Conservation (phyloP, 2,797 vertebrate species). For the Melanotaenia maccullochi region DNA sequence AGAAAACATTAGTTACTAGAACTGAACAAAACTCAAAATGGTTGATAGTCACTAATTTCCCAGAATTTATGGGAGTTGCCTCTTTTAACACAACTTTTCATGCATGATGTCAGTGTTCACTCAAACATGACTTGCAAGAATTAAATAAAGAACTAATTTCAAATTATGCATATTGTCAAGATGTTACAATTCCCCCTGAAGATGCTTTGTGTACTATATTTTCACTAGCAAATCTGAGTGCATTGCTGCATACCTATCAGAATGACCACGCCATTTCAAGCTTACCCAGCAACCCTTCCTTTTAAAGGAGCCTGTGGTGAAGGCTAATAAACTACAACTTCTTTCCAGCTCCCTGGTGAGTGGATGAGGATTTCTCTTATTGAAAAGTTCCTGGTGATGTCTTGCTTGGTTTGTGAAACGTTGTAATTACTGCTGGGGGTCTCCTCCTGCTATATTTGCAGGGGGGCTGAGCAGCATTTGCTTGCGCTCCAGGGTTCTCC, state of each 20-base stretch:
- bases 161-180: constrained; percentile 2
- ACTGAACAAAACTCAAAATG: background rate
- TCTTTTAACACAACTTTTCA: constrained; percentile 7
- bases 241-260: constrained; percentile 49
- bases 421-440: constrained; percentile 85
- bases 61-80: background rate
- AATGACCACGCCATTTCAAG: constrained; percentile 63
- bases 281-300: constrained; percentile 29
- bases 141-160: background rate
- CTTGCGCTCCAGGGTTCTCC: constrained; percentile 78
- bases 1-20: background rate
- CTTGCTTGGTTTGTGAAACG: constrained; percentile 85
- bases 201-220: constrained; percentile 8
- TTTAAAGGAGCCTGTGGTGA: constrained; percentile 65
- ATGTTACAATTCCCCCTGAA: constrained; percentile 5
- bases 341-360: constrained; percentile 69
- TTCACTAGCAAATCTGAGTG: constrained; percentile 41
- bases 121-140: background rate
- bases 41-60: background rate
- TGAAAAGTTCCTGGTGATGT: constrained; percentile 84
- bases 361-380: constrained; percentile 75
- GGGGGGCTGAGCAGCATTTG: constrained; percentile 73
- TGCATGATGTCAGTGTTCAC: background rate
- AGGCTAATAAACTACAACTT: constrained; percentile 76
- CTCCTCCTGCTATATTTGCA: constrained; percentile 78